A percentile compares a stretch with the other conserved stretches of the same genome.
phyloP scores from a whole-genome alignment of 2,113 vertebrate genomes.

The Gavialis gangeticus region DNA sequence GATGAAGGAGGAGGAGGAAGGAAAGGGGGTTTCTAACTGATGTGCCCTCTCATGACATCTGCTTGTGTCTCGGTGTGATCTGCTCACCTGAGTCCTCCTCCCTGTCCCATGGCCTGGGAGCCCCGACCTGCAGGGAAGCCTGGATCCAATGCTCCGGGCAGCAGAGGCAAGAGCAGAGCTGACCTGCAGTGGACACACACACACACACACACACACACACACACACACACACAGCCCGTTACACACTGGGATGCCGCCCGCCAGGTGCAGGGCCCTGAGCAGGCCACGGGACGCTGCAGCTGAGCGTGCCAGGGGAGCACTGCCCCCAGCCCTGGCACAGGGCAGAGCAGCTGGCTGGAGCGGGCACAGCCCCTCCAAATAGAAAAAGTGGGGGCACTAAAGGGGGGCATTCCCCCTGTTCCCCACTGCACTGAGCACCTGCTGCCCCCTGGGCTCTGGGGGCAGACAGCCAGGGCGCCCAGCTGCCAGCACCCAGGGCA shows the following conservation, averaged over 20 bases:
- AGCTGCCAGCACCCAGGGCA: neutral
- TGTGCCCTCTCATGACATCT: neutral
- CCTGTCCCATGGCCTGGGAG: neutral
- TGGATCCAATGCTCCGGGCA: neutral
- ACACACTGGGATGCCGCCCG: neutral
- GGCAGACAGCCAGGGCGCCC: no score
- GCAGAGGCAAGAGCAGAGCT: neutral
- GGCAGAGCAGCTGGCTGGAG: no score
- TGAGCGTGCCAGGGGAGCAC: neutral
- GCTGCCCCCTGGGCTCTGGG: no score
- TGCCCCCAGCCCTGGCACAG: fast-evolving
- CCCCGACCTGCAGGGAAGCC: neutral
- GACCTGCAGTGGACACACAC: neutral
- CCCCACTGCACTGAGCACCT: neutral
- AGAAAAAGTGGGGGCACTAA: no score
- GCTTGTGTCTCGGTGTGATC: neutral
- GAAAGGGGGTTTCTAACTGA: neutral
- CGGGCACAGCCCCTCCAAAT: neutral
- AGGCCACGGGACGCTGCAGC: neutral
- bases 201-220: no score
- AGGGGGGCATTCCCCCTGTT: neutral
- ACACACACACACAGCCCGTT: neutral
- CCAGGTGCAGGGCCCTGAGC: no score
- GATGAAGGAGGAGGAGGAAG: no score
- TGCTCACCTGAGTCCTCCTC: neutral